Percentiles rank a stretch among this genome's conserved stretches.
Conservation (phyloP, 2,888 invertebrate species). For the Heliconius erato region DNA sequence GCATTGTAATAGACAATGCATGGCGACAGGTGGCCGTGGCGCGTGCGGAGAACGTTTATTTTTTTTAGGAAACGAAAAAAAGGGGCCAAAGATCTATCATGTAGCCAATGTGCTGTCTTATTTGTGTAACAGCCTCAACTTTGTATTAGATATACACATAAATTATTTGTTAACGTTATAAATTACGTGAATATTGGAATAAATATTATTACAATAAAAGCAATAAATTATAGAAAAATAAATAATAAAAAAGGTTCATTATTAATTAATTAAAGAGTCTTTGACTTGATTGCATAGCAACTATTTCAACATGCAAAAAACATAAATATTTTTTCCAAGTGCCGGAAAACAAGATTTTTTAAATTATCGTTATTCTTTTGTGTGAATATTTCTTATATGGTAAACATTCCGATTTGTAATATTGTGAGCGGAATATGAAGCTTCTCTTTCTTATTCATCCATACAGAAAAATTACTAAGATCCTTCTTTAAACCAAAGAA, state of each 20-base stretch:
- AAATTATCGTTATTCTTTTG: background rate
- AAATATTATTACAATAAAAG: background rate
- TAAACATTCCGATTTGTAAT: background rate
- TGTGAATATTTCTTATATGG: background rate
- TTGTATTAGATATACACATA: background rate
- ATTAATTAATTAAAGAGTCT: background rate
- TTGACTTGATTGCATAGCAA: no score
- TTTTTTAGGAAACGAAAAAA: slow-evolving; percentile 44
- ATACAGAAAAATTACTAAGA: background rate
- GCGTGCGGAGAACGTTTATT: slow-evolving; percentile 50
- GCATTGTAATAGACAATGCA: slow-evolving; percentile 46
- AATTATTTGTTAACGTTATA: background rate
- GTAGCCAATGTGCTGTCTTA: slow-evolving; percentile 27
- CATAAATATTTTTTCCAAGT: background rate
- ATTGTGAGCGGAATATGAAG: background rate
- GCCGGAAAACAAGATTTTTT: background rate
- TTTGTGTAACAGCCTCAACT: slow-evolving; percentile 43
- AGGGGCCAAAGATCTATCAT: slow-evolving; percentile 40
- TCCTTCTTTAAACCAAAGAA: background rate
- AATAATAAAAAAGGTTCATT: background rate
- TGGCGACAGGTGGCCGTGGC: slow-evolving; percentile 55
- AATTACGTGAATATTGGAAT: background rate
- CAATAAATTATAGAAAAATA: background rate
- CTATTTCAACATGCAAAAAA: no score
- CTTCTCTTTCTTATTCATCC: background rate